A percentile compares a stretch with the other conserved stretches of the same genome.
phyloP scores from a whole-genome alignment of 2,888 invertebrate genomes.

The Aphidius colemani region DNA sequence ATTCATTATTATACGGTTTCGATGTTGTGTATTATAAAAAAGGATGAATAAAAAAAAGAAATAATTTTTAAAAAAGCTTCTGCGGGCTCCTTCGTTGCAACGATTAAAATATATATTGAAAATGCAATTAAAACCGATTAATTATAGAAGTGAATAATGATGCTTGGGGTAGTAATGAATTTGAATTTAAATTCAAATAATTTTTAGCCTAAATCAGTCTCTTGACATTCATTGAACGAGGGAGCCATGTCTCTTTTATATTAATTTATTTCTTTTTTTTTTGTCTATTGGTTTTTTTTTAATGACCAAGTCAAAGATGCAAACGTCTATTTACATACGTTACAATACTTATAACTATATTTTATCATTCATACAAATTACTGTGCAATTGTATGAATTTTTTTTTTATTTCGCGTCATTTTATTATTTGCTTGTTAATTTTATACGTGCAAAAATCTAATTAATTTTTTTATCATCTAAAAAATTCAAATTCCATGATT shows the following conservation, averaged over 20 bases:
- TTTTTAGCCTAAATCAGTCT: constrained; percentile 22
- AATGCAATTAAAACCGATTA: not conserved
- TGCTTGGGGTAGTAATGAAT: not conserved
- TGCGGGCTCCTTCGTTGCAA: too few species aligned
- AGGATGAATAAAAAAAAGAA: too few species aligned
- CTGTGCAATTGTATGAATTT: constrained; percentile 13
- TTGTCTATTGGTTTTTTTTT: not conserved
- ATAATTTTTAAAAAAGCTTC: too few species aligned
- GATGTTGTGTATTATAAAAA: too few species aligned
- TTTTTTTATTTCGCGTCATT: not conserved
- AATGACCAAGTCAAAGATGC: not conserved
- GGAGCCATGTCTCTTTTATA: not conserved
- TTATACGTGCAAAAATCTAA: not conserved
- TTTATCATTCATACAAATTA: constrained; percentile 15
- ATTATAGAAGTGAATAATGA: constrained; percentile 14
- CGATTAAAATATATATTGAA: too few species aligned
- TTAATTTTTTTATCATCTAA: too few species aligned
- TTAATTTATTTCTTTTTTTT: not conserved
- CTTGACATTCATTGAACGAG: constrained; percentile 11
- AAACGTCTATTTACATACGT: constrained; percentile 16
- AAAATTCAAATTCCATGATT: too few species aligned
- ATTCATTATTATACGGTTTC: too few species aligned
- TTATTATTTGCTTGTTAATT: not conserved
- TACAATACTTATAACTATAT: constrained; percentile 9
- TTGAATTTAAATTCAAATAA: constrained; percentile 3